These are phyloP conservation scores for Aphidoletes aphidimyza DNA, from an alignment of 2,888 invertebrate species.

Conservation along the genomic window DNA sequence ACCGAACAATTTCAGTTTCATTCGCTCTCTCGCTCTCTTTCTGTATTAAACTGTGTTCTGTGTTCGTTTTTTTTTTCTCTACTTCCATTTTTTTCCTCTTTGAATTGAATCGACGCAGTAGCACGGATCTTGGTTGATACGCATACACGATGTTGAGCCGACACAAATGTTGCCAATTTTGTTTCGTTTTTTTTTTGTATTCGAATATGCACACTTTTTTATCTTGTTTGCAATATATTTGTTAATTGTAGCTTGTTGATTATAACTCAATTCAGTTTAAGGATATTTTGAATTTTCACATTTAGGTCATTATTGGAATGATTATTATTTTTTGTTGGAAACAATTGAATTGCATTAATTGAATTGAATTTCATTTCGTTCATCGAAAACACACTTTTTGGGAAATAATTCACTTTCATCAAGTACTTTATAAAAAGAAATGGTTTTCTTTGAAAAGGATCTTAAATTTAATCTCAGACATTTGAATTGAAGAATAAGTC, in stretches of 20 bases:
- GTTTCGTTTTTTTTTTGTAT: background rate
- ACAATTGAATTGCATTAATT: no score
- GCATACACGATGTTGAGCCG: conserved; percentile 15
- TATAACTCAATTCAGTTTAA: background rate
- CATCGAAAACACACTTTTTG: no score
- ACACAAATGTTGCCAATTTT: background rate
- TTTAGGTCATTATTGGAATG: background rate
- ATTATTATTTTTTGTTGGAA: no score
- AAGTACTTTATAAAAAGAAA: no score
- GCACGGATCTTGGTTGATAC: background rate
- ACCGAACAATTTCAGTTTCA: background rate
- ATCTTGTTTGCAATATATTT: background rate
- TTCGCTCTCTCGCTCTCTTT: no score
- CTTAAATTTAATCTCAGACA: no score
- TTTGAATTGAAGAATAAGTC: no score
- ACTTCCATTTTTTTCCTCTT: background rate
- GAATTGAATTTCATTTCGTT: no score
- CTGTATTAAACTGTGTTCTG: background rate
- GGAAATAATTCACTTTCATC: no score
- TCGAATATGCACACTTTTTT: background rate
- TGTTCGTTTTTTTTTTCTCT: background rate
- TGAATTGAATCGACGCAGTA: conserved; percentile 33
- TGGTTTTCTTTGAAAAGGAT: no score
- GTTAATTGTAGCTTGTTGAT: background rate
- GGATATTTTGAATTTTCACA: background rate